A percentile compares a stretch with the other conserved stretches of the same genome.
phyloP scores from a whole-genome alignment of 2,113 vertebrate species.

The Carlito syrichta region DNA sequence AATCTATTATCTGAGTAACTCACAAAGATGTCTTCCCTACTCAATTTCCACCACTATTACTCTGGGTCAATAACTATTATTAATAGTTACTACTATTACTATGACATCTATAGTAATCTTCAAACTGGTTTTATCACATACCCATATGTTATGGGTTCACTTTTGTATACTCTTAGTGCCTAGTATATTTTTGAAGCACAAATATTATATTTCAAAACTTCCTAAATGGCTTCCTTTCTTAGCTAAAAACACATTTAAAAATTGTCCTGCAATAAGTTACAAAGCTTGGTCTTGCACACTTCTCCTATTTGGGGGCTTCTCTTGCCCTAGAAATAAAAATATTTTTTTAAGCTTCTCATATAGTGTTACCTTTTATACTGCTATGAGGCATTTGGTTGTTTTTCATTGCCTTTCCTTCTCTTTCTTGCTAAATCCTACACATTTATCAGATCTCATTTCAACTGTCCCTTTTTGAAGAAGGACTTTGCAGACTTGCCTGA shows the following conservation, averaged over 20 bases:
- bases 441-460: background rate
- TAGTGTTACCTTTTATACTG: background rate
- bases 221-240: background rate
- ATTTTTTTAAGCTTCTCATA: background rate
- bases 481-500: background rate
- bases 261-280: background rate
- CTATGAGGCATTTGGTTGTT: background rate
- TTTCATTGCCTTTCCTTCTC: background rate
- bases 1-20: background rate
- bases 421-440: background rate
- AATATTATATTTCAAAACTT: background rate
- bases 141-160: background rate
- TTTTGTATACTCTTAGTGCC: background rate
- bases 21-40: background rate
- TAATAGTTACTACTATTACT: background rate
- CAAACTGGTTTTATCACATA: background rate
- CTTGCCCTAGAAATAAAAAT: background rate
- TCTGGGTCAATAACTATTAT: background rate
- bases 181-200: background rate
- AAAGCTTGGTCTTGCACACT: background rate
- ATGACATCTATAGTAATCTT: background rate
- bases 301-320: background rate
- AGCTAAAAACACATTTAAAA: background rate
- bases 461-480: background rate
- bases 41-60: background rate